Evolutionary conservation across 2,797 vertebrate species (phyloP).

Genomic region (Epinephelus malabaricus): DNA sequence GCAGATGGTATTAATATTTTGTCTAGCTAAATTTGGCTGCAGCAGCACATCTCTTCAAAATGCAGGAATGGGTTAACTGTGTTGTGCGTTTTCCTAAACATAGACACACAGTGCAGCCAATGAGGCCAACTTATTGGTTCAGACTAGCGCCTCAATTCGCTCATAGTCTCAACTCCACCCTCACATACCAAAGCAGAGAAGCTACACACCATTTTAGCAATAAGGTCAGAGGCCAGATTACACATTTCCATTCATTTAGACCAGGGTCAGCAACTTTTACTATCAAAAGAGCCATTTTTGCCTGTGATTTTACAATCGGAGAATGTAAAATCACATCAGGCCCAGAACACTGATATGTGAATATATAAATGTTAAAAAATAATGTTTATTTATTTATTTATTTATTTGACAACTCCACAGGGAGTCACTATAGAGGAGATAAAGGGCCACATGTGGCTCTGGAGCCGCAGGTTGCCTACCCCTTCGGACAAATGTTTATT

Average conservation of each 20-base stretch:
- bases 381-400: too few relatives aligned
- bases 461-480: too few relatives aligned
- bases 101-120: not conserved
- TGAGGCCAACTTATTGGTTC: not conserved
- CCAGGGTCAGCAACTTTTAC: too few relatives aligned
- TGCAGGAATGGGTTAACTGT: not conserved
- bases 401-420: too few relatives aligned
- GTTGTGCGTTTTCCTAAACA: not conserved
- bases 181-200: not conserved
- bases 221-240: not conserved
- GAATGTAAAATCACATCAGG: too few relatives aligned
- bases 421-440: too few relatives aligned
- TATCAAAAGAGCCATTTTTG: too few relatives aligned
- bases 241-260: not conserved
- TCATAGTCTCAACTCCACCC: not conserved
- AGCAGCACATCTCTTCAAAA: conserved; percentile 3
- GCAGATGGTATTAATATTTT: not conserved
- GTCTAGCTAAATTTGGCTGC: not conserved
- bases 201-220: not conserved
- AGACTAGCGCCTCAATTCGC: not conserved
- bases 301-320: too few relatives aligned
- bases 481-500: not conserved
- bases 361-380: too few relatives aligned
- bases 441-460: too few relatives aligned
- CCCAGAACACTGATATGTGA: too few relatives aligned